Evolutionary conservation across 1,140 invertebrate genomes (phyloP).

Genomic region (Nephila pilipes): DNA sequence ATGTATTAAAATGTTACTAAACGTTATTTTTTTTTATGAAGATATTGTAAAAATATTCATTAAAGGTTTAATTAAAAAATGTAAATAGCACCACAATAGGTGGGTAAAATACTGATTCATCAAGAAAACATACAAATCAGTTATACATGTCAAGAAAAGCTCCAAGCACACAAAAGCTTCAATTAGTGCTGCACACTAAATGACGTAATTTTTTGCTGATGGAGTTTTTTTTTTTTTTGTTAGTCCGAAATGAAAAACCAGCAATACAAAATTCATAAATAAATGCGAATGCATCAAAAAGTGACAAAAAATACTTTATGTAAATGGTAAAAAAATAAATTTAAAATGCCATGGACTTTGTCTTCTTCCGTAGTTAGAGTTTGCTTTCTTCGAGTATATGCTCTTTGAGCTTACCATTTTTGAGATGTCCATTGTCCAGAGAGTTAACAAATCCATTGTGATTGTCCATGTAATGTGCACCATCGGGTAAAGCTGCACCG

Average conservation of each 20-base stretch:
- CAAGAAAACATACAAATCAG: neutral
- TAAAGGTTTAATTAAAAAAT: too few species aligned
- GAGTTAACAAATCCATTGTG: neutral
- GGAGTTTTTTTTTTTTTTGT: neutral
- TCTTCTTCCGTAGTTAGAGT: neutral
- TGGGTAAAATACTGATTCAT: neutral
- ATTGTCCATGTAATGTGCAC: neutral
- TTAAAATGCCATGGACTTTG: neutral
- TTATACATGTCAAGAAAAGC: neutral
- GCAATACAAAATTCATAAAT: neutral
- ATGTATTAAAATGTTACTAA: too few species aligned
- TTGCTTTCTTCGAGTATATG: constrained; percentile 57
- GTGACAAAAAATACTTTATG: neutral
- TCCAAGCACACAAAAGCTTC: neutral
- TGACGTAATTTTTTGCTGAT: neutral
- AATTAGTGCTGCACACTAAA: too few species aligned
- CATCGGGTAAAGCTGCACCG: neutral
- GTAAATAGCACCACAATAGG: too few species aligned
- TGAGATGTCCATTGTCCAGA: neutral
- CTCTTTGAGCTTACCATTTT: constrained; percentile 16
- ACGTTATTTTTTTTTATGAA: too few species aligned
- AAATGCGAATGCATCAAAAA: neutral
- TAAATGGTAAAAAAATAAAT: neutral
- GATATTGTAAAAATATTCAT: too few species aligned
- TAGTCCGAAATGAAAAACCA: neutral